These are phyloP conservation scores for Ictalurus punctatus DNA, from an alignment of 2,113 vertebrate species.

Conservation along the genomic window DNA sequence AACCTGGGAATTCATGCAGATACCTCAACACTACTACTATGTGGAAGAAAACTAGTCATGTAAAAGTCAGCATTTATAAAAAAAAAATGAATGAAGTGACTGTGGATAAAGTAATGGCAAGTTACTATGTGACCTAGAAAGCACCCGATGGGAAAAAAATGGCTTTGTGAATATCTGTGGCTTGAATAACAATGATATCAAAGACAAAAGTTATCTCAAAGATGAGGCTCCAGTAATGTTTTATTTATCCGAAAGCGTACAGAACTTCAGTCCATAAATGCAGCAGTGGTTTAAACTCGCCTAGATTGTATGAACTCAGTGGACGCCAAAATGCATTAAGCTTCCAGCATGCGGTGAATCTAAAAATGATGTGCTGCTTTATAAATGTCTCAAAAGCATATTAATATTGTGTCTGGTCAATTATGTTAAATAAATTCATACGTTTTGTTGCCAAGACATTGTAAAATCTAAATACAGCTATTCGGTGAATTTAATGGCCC, in stretches of 20 bases:
- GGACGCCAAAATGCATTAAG: constrained; percentile 1
- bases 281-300: constrained; percentile 3
- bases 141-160: not conserved
- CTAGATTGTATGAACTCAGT: not conserved
- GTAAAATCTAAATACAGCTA: constrained; percentile 14
- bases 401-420: constrained; percentile 1
- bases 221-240: constrained; percentile 12
- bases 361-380: constrained; percentile 22
- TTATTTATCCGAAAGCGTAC: not conserved
- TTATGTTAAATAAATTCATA: constrained; percentile 23
- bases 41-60: not conserved
- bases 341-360: constrained; percentile 7
- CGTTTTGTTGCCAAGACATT: constrained; percentile 7
- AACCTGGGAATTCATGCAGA: not conserved
- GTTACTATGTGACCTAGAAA: not conserved
- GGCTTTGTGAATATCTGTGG: not conserved
- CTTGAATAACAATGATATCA: not conserved
- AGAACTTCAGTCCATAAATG: not conserved
- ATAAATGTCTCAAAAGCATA: constrained; percentile 18
- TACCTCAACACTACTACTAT: not conserved
- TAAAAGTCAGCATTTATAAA: not conserved
- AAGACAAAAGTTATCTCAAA: not conserved
- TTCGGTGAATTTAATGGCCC: not conserved
- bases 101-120: not conserved
- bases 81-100: constrained; percentile 16